phyloP scores from a whole-genome alignment of 2,113 vertebrate genomes.

The Mastomys coucha region DNA sequence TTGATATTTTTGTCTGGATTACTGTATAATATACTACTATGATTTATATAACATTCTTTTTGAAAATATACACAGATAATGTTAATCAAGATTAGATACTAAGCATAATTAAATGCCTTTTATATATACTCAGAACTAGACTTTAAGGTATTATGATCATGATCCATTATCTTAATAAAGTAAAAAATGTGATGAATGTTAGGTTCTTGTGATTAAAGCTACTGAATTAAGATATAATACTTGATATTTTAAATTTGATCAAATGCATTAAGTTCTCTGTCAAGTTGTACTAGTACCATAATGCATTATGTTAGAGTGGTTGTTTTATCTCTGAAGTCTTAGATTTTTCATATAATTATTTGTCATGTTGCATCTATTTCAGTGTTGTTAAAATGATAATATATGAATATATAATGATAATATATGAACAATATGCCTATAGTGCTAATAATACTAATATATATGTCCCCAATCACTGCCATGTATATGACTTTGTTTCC shows the following conservation, averaged over 20 bases:
- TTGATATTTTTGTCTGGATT: conserved; percentile 28
- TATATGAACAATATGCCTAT: not conserved
- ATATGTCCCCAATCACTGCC: too few species aligned
- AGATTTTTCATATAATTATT: not conserved
- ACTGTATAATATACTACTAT: not conserved
- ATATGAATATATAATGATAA: not conserved
- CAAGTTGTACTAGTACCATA: not conserved
- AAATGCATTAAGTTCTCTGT: not conserved
- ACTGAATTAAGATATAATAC: not conserved
- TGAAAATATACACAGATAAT: not conserved
- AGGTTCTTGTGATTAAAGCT: not conserved
- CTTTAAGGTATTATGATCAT: not conserved
- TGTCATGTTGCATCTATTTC: not conserved
- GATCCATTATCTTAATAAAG: not conserved
- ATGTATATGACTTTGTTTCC: not conserved
- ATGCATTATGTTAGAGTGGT: not conserved
- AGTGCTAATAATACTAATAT: not conserved
- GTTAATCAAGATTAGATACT: conserved; percentile 42
- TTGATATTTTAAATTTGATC: not conserved
- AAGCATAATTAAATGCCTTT: not conserved
- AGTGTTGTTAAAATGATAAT: not conserved
- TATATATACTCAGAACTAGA: not conserved
- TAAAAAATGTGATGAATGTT: not conserved
- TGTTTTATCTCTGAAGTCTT: not conserved
- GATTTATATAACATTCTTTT: conserved; percentile 9